A percentile compares a stretch with the other conserved stretches of the same genome.
These are phyloP conservation scores for Cheirogaleus medius DNA, from an alignment of 2,113 vertebrate species.

Conservation along the genomic window DNA sequence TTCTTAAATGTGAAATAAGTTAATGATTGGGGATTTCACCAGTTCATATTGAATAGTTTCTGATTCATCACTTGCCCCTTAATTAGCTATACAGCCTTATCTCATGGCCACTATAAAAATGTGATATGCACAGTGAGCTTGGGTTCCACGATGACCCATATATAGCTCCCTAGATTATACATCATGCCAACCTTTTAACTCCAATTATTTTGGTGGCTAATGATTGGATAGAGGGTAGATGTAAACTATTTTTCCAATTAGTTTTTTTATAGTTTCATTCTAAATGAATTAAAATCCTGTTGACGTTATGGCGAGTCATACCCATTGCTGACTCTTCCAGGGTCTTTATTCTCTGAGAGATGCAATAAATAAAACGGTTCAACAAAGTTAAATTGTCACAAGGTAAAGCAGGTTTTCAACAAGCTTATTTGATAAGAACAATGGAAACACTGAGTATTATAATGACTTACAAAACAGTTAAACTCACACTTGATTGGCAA, in stretches of 20 bases:
- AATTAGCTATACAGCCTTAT: not conserved
- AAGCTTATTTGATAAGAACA: not conserved
- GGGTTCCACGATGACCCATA: not conserved
- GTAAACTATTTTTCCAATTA: slow-evolving; percentile 9
- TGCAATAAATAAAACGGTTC: not conserved
- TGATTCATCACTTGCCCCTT: not conserved
- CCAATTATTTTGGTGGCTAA: slow-evolving; percentile 16
- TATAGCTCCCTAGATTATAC: not conserved
- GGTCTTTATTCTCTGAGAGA: not conserved
- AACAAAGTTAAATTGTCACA: not conserved
- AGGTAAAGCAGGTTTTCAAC: not conserved
- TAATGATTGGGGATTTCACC: not conserved
- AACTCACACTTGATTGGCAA: not conserved
- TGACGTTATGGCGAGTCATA: not conserved
- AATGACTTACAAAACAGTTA: not conserved
- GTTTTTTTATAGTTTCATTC: slow-evolving; percentile 5
- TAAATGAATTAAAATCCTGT: not conserved
- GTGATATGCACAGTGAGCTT: not conserved
- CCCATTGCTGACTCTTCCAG: not conserved
- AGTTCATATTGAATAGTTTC: not conserved
- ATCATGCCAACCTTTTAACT: not conserved
- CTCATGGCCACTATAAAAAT: not conserved
- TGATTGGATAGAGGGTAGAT: not conserved
- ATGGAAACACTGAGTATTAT: not conserved
- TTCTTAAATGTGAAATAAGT: not conserved